Conservation (phyloP, 1,140 invertebrate species). For the Trachymyrmex cornetzi region DNA sequence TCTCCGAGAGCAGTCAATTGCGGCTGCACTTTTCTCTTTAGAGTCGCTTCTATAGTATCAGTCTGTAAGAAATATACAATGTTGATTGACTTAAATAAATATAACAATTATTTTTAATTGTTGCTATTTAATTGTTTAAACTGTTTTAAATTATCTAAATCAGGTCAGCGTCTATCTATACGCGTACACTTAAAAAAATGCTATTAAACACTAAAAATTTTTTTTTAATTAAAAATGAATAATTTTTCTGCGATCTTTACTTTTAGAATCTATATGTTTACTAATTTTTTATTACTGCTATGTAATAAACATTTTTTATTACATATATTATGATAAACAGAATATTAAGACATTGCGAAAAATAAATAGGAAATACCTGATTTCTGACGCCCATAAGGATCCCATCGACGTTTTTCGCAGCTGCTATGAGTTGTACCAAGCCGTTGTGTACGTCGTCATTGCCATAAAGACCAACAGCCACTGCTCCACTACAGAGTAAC, state of each 20-base stretch:
- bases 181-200: not conserved
- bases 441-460: slow-evolving; percentile 98
- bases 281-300: not conserved
- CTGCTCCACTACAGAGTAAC: slow-evolving; percentile 93
- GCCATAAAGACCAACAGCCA: slow-evolving; percentile 94
- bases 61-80: slow-evolving; percentile 81
- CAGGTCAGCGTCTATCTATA: not conserved
- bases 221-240: not conserved
- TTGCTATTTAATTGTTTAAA: not conserved
- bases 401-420: slow-evolving; percentile 92
- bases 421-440: slow-evolving; percentile 92
- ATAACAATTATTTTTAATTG: not conserved
- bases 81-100: not conserved
- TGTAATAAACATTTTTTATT: slow-evolving; percentile 6
- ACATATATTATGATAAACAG: not conserved
- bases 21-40: slow-evolving; percentile 89
- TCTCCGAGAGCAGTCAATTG: slow-evolving; percentile 91
- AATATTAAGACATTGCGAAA: not conserved
- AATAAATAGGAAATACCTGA: slow-evolving; percentile 86
- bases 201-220: not conserved
- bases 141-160: not conserved
- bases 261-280: not conserved
- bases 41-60: slow-evolving; percentile 87
- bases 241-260: not conserved
- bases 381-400: slow-evolving; percentile 92